Evolutionary conservation across 2,888 invertebrate species (phyloP), one percentile per base, ranked within the genome.

Genomic region (Drosophila subsilvestris): DNA sequence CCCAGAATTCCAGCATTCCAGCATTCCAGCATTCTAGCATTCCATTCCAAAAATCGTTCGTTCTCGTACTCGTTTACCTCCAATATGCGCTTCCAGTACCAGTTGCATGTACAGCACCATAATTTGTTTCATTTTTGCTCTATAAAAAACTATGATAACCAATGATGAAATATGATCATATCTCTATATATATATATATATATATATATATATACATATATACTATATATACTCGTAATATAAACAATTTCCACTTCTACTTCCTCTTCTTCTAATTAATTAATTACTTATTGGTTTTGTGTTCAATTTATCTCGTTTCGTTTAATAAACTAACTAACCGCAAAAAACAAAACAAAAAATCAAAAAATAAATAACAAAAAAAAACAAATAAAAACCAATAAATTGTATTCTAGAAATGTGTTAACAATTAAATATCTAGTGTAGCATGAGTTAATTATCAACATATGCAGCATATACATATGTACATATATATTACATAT

Each of bases 101-200:
- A 79, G 77, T 74, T 83, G 80, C 83, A 81, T 81, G 80, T 76
- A 82, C 75, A 82, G 80, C 80, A 80, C 80, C 53, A 70, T 73
- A 59, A 74, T 78, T 76, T 78, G 62, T 73, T 73, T 73, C 37
- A 61, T 78, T 78, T 32, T 57, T 66, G 63, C 53, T 71, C 47
- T 61, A 18, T 37, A 29, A 29, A 37, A 32, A 29, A 17, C 42
- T 55, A 65, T 65, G 2, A 37, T 37, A 37, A 37, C n/a, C 37
- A 37, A 37, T n/a, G 37, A 37, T 37, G 37, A 67, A 47, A 67
- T 58, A 53, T 55, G 29, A 37, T 49, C 54, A 55, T 53, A 62
- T 55, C 37, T 20, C n/a, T n/a, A n/a, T 3, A 22, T 22, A 22
- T 22, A 22, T 22, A 22, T 48, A 67, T 43, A 54, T 42, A 53